phyloP scores from a whole-genome alignment of 2,113 vertebrate species.

The Peromyscus leucopus region DNA sequence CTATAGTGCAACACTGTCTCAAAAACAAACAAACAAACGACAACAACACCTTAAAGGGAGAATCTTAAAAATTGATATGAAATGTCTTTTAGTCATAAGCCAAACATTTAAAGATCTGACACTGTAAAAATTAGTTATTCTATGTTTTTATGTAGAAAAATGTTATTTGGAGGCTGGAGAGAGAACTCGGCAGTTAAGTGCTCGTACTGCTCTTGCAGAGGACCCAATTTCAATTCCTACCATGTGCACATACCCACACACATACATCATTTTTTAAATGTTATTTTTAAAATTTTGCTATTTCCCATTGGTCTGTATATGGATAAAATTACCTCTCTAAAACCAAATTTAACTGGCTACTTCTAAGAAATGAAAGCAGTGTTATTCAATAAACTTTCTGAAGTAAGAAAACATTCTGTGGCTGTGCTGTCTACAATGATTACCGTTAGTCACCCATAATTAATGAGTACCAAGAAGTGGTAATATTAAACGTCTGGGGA shows the following conservation, averaged over 20 bases:
- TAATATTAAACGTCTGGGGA: not conserved
- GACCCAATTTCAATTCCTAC: not conserved
- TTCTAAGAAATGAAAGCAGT: constrained; percentile 43
- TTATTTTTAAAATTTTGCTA: constrained; percentile 56
- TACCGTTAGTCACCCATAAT: not conserved
- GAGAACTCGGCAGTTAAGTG: not conserved
- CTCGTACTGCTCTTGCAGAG: not conserved
- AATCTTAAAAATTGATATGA: constrained; percentile 16
- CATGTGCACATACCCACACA: not conserved
- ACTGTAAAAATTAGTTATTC: constrained; percentile 24
- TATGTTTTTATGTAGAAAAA: constrained; percentile 14
- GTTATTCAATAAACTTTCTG: constrained; percentile 21
- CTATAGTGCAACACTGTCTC: not conserved
- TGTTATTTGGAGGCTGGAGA: not conserved
- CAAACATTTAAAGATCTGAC: not conserved
- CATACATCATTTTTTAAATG: not conserved
- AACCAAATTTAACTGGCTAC: not conserved
- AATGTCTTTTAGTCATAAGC: constrained; percentile 33
- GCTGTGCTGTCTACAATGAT: not conserved
- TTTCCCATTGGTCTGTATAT: not conserved
- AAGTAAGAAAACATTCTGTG: not conserved
- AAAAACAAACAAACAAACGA: not conserved
- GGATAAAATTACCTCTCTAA: constrained; percentile 18
- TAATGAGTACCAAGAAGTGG: not conserved
- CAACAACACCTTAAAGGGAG: not conserved